These are phyloP conservation scores for Centrocercus urophasianus DNA, from an alignment of 2,113 vertebrate species.

Conservation along the genomic window DNA sequence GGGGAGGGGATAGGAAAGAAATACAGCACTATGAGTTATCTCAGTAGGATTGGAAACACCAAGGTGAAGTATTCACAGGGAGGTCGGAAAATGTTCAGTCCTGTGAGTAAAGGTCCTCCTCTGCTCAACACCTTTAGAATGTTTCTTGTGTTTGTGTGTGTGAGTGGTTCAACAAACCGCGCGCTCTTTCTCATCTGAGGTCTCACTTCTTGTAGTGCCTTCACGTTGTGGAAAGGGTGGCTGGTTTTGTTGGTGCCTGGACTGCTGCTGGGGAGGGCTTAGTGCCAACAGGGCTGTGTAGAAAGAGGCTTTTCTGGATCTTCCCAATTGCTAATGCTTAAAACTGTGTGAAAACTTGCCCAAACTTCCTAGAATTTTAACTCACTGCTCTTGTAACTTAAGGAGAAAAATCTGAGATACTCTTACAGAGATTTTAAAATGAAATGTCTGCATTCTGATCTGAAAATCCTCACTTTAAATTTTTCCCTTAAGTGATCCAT, in stretches of 20 bases:
- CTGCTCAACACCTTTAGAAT: neutral
- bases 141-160: neutral
- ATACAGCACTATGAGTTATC: neutral
- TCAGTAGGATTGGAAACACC: neutral
- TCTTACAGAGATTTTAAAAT: neutral
- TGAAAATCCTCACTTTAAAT: neutral
- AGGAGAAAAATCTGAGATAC: neutral
- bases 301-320: neutral
- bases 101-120: neutral
- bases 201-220: neutral
- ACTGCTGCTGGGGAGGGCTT: neutral
- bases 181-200: neutral
- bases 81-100: neutral
- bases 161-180: neutral
- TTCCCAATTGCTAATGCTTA: neutral
- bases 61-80: neutral
- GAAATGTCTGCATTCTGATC: neutral
- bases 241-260: neutral
- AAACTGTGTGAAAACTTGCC: neutral
- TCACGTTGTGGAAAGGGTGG: neutral
- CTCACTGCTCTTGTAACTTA: neutral
- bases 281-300: neutral
- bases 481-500: neutral
- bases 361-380: neutral
- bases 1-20: neutral